A percentile compares a stretch with the other conserved stretches of the same genome.
Evolutionary conservation across 2,888 invertebrate species (phyloP).

Genomic region (Mythimna loreyi): DNA sequence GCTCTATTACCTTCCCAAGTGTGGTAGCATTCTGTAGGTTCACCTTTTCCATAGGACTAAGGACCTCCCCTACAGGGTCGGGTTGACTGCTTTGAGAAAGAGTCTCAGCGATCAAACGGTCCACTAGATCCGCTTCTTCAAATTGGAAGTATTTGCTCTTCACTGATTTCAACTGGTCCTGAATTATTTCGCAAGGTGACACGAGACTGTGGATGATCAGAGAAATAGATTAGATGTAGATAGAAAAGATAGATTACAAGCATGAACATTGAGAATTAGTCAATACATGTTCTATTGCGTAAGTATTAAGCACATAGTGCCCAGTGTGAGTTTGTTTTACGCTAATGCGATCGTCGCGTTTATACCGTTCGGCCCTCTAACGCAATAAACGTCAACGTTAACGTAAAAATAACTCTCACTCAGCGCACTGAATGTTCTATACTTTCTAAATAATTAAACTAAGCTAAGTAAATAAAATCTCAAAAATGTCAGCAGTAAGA

Average conservation of each 20-base stretch:
- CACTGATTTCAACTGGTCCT: conserved; percentile 65
- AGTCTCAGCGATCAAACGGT: conserved; percentile 75
- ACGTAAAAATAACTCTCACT: no score
- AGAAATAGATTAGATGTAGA: no score
- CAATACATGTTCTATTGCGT: no score
- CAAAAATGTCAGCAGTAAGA: neutral
- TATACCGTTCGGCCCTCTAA: no score
- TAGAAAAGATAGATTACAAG: no score
- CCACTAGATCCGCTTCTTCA: conserved; percentile 67
- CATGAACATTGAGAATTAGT: no score
- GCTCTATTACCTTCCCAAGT: conserved; percentile 68
- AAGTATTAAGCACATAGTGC: no score
- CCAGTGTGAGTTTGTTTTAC: no score
- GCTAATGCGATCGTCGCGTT: no score
- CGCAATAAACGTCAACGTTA: no score
- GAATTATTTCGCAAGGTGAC: conserved; percentile 67
- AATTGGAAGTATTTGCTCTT: conserved; percentile 71
- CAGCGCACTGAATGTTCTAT: no score
- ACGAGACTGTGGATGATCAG: conserved; percentile 61
- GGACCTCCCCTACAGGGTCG: conserved; percentile 75
- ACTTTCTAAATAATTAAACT: no score
- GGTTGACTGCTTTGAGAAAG: conserved; percentile 69
- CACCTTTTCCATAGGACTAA: conserved; percentile 74
- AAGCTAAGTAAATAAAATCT: neutral
- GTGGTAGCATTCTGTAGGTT: conserved; percentile 71